Base-by-base conservation (phyloP, 2,888 invertebrate species). In the Corythucha ciliata region DNA sequence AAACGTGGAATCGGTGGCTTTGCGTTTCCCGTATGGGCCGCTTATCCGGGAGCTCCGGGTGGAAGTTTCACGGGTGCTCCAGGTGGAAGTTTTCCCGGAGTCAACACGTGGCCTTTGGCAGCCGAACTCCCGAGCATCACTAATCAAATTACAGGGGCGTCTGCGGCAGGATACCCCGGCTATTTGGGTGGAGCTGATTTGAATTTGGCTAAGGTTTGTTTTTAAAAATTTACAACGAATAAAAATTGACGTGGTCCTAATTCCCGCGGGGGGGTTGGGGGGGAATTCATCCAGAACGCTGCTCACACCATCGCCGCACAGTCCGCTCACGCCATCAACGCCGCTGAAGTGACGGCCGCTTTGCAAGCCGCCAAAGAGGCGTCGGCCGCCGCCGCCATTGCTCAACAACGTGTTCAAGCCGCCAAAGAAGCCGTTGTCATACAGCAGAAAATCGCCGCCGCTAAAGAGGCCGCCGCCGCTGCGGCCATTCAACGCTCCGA, bases 301-400 rank as follows among this genome's bases (percentile, higher is more conserved):
- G 57, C 58, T 8, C 55, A 57, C 37, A 51, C 55, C 2, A 49
- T 55, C 14, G 56, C 58, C 18, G 18, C 54, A 20, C 54, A 57
- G 27, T 42, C 55, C 24, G 58, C 55, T 6, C 53, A 58, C 7
- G 59, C 60, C 73, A 44, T 78, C 0, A 68, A 70, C 57, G 63
- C 79, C 10, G 75, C 77, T 0, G 83, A 83, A 59, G 81, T 83
- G 22, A 75, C 83, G 0, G 76, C 79, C 26, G 80, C 83, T 1
- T 77, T 84, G 45, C 78, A 82, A 3, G 79, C 79, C 0, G 85
- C 84, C 0, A 83, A 83, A 61, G 79, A 83, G 56, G 83, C 83
- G 0, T 79, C 81, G 1, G 71, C 76, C 1, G 79, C 79, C 48
- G 83, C 84, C 4, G 72, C 78, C 62, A 70, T 78, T 12, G 83